A percentile compares a stretch with the other conserved stretches of the same genome.
phyloP scores from a whole-genome alignment of 1,140 invertebrate species.

The Drosophila kohkoa region DNA sequence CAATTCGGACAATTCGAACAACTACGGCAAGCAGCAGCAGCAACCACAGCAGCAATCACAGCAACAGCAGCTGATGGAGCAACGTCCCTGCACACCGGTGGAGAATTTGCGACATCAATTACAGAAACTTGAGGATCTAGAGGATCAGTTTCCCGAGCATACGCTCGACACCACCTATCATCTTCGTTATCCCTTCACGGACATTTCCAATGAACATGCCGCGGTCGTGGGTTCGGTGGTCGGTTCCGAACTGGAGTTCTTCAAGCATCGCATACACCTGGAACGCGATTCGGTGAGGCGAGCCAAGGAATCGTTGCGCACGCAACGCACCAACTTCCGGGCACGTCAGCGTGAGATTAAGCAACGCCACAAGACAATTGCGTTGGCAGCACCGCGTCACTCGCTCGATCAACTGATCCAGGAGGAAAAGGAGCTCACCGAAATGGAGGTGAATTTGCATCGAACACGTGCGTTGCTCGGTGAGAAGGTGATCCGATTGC shows the following conservation, averaged over 20 bases:
- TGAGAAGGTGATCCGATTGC: conserved; percentile 91
- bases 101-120: conserved; percentile 91
- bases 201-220: conserved; percentile 86
- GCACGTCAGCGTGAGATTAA: conserved; percentile 77
- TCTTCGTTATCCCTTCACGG: conserved; percentile 90
- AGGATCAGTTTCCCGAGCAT: conserved; percentile 90
- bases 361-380: conserved; percentile 69
- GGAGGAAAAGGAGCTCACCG: conserved; percentile 92
- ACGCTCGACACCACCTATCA: conserved; percentile 90
- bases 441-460: conserved; percentile 92
- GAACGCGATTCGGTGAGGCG: conserved; percentile 91
- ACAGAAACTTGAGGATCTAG: conserved; percentile 91
- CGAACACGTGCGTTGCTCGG: conserved; percentile 91
- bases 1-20: conserved; percentile 81
- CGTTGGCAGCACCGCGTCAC: conserved; percentile 79
- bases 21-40: conserved; percentile 32
- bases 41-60: not conserved
- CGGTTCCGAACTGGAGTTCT: conserved; percentile 91
- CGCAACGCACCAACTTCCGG: conserved; percentile 75
- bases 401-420: conserved; percentile 88
- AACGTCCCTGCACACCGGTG: conserved; percentile 88
- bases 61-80: conserved; percentile 36
- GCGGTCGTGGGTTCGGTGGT: conserved; percentile 54
- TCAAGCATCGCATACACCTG: conserved; percentile 91
- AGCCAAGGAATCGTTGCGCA: conserved; percentile 89